Conservation (phyloP, 2,113 vertebrate species). For the Crypturellus undulatus region DNA sequence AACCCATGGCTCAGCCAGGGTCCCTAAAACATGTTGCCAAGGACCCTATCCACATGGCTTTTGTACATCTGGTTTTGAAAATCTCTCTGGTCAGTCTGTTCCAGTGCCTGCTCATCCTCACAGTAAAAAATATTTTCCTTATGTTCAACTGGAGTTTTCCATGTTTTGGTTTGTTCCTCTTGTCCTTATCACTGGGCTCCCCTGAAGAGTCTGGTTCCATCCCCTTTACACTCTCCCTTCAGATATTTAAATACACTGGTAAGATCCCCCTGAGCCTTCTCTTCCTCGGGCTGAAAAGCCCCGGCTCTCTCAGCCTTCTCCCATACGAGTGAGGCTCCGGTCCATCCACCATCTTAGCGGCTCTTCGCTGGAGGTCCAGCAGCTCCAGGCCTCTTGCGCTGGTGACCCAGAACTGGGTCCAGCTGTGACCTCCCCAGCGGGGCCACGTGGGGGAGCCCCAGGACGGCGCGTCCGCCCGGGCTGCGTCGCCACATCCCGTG, state of each 20-base stretch:
- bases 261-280: too few species aligned
- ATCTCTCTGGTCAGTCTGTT: neutral
- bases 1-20: neutral
- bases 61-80: neutral
- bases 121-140: neutral
- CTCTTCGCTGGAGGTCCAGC: too few species aligned
- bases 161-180: neutral
- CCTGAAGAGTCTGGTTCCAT: neutral
- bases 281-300: too few species aligned
- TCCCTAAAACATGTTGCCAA: neutral
- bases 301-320: too few species aligned
- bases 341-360: too few species aligned
- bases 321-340: too few species aligned
- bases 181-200: neutral
- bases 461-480: neutral
- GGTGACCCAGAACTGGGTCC: too few species aligned
- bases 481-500: too few species aligned
- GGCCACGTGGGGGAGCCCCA: constrained; percentile 32
- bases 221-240: neutral
- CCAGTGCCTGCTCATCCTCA: neutral
- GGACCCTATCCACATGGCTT: neutral
- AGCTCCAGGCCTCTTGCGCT: too few species aligned
- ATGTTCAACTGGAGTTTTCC: neutral
- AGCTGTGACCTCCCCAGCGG: too few species aligned
- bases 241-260: neutral